Percentiles rank a stretch among this genome's conserved stretches.
phyloP scores from a whole-genome alignment of 2,888 invertebrate species.

The Tenthredo mesomela region DNA sequence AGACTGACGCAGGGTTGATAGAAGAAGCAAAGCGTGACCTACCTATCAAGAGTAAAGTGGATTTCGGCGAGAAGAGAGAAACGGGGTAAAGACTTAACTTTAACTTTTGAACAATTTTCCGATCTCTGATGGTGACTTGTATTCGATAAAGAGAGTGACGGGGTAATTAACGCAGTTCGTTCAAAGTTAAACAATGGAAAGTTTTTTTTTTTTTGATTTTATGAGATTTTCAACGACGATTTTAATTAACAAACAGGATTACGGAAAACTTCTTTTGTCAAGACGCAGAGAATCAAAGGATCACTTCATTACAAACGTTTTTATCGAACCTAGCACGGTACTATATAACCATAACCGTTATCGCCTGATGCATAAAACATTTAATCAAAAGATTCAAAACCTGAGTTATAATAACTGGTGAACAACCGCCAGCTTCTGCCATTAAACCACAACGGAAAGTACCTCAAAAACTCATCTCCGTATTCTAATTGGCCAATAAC shows the following conservation, averaged over 20 bases:
- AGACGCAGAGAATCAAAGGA: background rate
- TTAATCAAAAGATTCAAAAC: conserved; percentile 47
- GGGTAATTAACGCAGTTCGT: background rate
- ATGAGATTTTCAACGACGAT: background rate
- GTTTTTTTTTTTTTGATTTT: background rate
- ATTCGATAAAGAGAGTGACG: background rate
- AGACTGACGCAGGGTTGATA: conserved; percentile 13
- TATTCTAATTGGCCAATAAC: conserved; percentile 53
- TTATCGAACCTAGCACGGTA: background rate
- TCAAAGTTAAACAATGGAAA: background rate
- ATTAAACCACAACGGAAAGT: conserved; percentile 20
- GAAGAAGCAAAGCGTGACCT: conserved; percentile 60
- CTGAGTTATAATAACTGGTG: conserved; percentile 28
- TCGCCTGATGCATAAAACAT: conserved; percentile 45
- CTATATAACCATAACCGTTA: background rate
- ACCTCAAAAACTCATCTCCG: conserved; percentile 52
- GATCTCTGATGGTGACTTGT: background rate
- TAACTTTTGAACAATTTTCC: background rate
- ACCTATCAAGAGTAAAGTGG: conserved; percentile 58
- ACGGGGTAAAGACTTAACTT: background rate
- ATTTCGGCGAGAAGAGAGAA: background rate
- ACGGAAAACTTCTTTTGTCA: background rate
- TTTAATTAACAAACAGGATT: conserved; percentile 4
- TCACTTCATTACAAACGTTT: conserved; percentile 9
- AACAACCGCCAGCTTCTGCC: conserved; percentile 32